These are phyloP conservation scores for Temnothorax longispinosus DNA, from an alignment of 1,140 invertebrate species.

Conservation along the genomic window DNA sequence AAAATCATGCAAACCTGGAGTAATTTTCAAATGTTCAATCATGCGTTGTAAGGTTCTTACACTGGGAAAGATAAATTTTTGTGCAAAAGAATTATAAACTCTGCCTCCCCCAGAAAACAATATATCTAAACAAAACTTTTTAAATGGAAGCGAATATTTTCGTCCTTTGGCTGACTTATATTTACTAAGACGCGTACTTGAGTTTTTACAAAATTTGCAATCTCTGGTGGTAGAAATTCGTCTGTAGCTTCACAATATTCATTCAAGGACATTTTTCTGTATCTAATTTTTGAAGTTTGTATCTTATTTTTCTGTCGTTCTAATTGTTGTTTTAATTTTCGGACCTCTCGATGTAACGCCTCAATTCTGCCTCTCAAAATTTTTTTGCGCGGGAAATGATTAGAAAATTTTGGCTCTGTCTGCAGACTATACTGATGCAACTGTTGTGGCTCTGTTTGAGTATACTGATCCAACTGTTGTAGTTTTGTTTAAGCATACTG, in stretches of 20 bases:
- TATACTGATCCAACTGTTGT: too few species aligned
- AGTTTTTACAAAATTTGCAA: slow-evolving; percentile 3
- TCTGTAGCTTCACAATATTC: slow-evolving; percentile 10
- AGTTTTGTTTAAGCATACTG: too few species aligned
- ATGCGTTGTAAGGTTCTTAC: slow-evolving; percentile 18
- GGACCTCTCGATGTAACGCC: too few species aligned
- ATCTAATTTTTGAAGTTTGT: too few species aligned
- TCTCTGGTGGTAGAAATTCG: background rate
- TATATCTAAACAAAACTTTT: slow-evolving; percentile 10
- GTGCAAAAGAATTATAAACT: background rate
- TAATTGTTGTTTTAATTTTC: too few species aligned
- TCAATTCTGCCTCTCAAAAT: too few species aligned
- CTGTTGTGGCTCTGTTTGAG: too few species aligned
- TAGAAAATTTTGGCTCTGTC: too few species aligned
- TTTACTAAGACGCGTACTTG: background rate
- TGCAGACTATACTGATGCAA: too few species aligned
- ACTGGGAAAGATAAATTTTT: background rate
- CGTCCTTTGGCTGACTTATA: background rate
- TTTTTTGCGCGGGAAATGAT: too few species aligned
- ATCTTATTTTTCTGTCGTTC: too few species aligned
- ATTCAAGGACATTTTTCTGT: background rate
- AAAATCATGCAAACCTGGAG: slow-evolving; percentile 19
- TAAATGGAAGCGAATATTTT: slow-evolving; percentile 1
- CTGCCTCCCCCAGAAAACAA: background rate
- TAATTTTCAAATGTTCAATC: slow-evolving; percentile 6